Conservation (phyloP, 2,888 invertebrate genomes). For the Drosophila buzzatii region DNA sequence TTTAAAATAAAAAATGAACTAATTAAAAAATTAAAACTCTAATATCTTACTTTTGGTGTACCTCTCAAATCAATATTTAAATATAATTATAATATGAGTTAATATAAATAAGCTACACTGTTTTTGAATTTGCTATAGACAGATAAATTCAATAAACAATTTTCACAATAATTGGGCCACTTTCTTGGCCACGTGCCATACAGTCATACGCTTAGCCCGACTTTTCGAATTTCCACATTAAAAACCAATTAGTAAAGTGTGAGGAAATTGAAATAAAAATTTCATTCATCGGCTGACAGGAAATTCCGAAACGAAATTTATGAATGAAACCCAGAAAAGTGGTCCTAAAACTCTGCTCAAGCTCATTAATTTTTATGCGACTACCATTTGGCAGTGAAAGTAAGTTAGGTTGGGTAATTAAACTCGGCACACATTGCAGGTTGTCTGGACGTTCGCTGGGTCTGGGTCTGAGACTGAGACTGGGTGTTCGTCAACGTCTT, state of each 20-base stretch:
- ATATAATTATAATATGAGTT: no score
- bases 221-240: constrained; percentile 61
- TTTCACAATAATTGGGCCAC: background rate
- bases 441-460: constrained; percentile 37
- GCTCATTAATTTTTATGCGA: constrained; percentile 71
- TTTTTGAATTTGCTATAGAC: background rate
- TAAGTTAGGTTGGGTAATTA: constrained; percentile 70
- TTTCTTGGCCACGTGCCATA: constrained; percentile 12
- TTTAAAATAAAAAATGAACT: no score
- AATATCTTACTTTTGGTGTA: no score
- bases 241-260: constrained; percentile 56
- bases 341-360: constrained; percentile 28
- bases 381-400: constrained; percentile 68
- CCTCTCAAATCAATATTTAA: no score
- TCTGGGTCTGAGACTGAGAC: constrained; percentile 1
- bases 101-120: no score
- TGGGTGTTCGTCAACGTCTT: constrained; percentile 35
- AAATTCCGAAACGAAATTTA: constrained; percentile 59
- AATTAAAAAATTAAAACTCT: no score
- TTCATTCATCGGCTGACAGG: constrained; percentile 64
- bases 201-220: background rate
- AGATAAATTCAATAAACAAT: background rate
- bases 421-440: constrained; percentile 49
- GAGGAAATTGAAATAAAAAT: constrained; percentile 23
- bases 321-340: constrained; percentile 57